Percentiles rank a stretch among this genome's conserved stretches.
These are phyloP conservation scores for Condylostylus longicornis DNA, from an alignment of 1,140 invertebrate species.

Conservation along the genomic window DNA sequence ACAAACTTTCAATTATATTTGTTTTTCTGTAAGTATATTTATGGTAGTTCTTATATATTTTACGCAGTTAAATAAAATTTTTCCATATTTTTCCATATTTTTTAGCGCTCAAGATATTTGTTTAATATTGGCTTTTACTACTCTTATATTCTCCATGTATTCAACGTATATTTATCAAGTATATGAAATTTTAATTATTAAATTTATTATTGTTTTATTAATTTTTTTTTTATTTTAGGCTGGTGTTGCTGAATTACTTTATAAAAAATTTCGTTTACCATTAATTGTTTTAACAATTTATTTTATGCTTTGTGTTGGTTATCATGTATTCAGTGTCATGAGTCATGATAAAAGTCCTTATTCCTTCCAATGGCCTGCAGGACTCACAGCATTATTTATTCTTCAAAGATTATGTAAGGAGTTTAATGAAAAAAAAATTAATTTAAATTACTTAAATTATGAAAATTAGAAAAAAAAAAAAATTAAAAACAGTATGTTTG, in stretches of 20 bases:
- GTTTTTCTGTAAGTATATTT: slow-evolving; percentile 25
- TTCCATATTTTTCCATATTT: slow-evolving; percentile 11
- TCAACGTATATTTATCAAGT: slow-evolving; percentile 61
- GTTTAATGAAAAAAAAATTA: neutral
- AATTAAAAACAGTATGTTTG: neutral
- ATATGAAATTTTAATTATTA: slow-evolving; percentile 12
- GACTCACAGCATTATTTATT: slow-evolving; percentile 42
- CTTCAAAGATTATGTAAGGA: slow-evolving; percentile 28
- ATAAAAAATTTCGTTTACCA: slow-evolving; percentile 43
- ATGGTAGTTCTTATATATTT: neutral
- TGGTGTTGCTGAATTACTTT: slow-evolving; percentile 49
- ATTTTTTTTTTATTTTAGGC: slow-evolving; percentile 34
- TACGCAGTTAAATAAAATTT: neutral
- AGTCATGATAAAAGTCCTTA: slow-evolving; percentile 38
- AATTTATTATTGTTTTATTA: slow-evolving; percentile 7
- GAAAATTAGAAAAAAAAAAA: neutral
- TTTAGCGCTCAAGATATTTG: slow-evolving; percentile 52
- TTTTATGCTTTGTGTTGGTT: slow-evolving; percentile 37
- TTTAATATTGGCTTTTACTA: slow-evolving; percentile 44
- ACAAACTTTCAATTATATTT: slow-evolving; percentile 21
- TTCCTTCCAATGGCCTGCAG: slow-evolving; percentile 35
- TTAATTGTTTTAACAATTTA: slow-evolving; percentile 40
- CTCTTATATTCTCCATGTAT: slow-evolving; percentile 49
- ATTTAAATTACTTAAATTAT: slow-evolving; percentile 1
- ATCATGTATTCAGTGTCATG: slow-evolving; percentile 43